Conservation (phyloP, 2,888 invertebrate species). For the Villa cingulata region DNA sequence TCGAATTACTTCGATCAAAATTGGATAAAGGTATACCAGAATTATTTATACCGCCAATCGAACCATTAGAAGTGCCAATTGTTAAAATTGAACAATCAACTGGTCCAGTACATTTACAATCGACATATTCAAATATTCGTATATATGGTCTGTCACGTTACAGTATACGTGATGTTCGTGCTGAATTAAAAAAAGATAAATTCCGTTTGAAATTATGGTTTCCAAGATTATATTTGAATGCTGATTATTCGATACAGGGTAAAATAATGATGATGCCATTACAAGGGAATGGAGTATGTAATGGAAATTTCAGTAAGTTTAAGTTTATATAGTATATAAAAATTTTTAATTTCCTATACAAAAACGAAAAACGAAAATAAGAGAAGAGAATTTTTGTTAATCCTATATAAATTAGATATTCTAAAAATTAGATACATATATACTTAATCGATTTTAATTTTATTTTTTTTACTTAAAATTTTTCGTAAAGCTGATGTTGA, state of each 20-base stretch:
- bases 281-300: constrained; percentile 49
- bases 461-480: too few relatives aligned
- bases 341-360: too few relatives aligned
- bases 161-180: constrained; percentile 43
- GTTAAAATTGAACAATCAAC: constrained; percentile 54
- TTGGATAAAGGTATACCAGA: constrained; percentile 52
- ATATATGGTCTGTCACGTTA: constrained; percentile 51
- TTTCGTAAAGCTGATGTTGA: constrained; percentile 47
- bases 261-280: constrained; percentile 62
- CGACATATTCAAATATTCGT: constrained; percentile 49
- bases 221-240: constrained; percentile 48
- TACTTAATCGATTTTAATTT: constrained; percentile 1
- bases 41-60: constrained; percentile 52
- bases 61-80: constrained; percentile 54
- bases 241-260: constrained; percentile 52
- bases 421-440: too few relatives aligned
- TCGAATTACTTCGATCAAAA: constrained; percentile 45
- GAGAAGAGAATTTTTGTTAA: too few relatives aligned
- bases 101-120: constrained; percentile 54
- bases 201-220: constrained; percentile 48
- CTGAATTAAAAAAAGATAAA: constrained; percentile 38
- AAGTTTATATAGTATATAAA: neutral
- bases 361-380: too few relatives aligned
- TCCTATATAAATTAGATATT: too few relatives aligned
- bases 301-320: constrained; percentile 55